These are phyloP conservation scores for Polyergus mexicanus DNA, from an alignment of 1,140 invertebrate species.

Conservation along the genomic window DNA sequence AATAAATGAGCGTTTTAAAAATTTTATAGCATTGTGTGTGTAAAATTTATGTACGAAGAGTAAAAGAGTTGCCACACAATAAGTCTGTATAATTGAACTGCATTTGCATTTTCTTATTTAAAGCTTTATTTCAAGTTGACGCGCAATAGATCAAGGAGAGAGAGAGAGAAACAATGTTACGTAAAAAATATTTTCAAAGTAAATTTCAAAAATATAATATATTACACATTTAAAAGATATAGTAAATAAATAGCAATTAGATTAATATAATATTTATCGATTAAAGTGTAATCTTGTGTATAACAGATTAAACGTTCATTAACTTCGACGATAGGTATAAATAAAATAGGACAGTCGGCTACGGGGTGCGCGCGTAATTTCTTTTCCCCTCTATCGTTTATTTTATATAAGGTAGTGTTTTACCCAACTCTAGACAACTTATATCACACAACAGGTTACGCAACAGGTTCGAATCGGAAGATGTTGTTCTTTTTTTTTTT, in stretches of 20 bases:
- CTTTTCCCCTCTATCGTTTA: background rate
- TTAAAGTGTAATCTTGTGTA: background rate
- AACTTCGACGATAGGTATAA: constrained; percentile 25
- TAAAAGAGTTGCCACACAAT: background rate
- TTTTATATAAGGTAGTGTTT: constrained; percentile 48
- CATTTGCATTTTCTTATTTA: background rate
- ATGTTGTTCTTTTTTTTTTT: background rate
- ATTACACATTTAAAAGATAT: background rate
- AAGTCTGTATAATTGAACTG: background rate
- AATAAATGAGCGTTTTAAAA: background rate
- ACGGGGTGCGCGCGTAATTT: background rate
- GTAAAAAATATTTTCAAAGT: background rate
- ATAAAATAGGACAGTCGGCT: constrained; percentile 19
- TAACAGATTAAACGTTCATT: constrained; percentile 11
- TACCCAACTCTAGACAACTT: constrained; percentile 32
- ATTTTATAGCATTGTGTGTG: background rate
- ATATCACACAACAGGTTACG: constrained; percentile 37
- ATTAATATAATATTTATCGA: too few species aligned
- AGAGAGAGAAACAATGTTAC: too few species aligned
- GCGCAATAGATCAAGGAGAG: too few species aligned
- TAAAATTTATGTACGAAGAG: background rate
- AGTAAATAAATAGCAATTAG: background rate
- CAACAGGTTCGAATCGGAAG: constrained; percentile 16
- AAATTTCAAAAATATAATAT: background rate
- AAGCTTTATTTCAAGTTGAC: background rate